Percentiles rank a stretch among this genome's conserved stretches.
Conservation (phyloP, 2,888 invertebrate species). For the Macropis europaea region DNA sequence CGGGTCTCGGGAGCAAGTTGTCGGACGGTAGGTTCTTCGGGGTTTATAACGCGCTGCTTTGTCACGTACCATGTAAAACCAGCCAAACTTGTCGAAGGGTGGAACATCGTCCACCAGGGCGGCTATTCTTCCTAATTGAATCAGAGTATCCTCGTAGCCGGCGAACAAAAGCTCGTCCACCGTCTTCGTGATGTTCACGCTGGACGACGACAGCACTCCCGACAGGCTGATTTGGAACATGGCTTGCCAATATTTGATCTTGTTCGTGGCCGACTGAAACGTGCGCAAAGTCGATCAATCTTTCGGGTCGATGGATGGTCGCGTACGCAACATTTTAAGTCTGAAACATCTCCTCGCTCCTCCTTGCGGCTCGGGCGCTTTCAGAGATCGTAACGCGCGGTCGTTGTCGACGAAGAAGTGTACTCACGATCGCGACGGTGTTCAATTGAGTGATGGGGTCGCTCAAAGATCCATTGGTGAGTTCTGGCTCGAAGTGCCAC, state of each 20-base stretch:
- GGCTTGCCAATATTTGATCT: slow-evolving; percentile 83
- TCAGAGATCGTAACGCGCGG: too few species aligned
- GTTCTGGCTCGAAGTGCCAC: slow-evolving; percentile 86
- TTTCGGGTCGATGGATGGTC: not conserved
- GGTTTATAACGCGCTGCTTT: too few species aligned
- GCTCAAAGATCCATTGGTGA: slow-evolving; percentile 85
- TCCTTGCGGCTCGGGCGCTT: too few species aligned
- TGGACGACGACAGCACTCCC: slow-evolving; percentile 82
- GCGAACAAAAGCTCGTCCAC: slow-evolving; percentile 88
- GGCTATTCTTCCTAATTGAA: slow-evolving; percentile 85
- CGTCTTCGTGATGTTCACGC: slow-evolving; percentile 83
- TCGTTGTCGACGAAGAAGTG: too few species aligned
- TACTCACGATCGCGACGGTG: slow-evolving; percentile 88
- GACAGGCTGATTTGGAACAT: slow-evolving; percentile 83
- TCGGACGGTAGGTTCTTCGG: too few species aligned
- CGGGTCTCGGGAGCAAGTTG: too few species aligned
- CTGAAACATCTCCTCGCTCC: too few species aligned
- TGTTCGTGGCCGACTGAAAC: slow-evolving; percentile 82
- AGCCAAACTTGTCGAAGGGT: slow-evolving; percentile 90
- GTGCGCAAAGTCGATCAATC: not conserved
- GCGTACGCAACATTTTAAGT: too few species aligned
- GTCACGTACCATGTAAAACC: slow-evolving; percentile 88
- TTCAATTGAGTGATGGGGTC: slow-evolving; percentile 89
- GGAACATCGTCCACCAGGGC: slow-evolving; percentile 79
- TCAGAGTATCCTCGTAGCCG: slow-evolving; percentile 88